Percentiles rank a stretch among this genome's conserved stretches.
Evolutionary conservation across 1,140 invertebrate species (phyloP).

Genomic region (Monochamus saltuarius): DNA sequence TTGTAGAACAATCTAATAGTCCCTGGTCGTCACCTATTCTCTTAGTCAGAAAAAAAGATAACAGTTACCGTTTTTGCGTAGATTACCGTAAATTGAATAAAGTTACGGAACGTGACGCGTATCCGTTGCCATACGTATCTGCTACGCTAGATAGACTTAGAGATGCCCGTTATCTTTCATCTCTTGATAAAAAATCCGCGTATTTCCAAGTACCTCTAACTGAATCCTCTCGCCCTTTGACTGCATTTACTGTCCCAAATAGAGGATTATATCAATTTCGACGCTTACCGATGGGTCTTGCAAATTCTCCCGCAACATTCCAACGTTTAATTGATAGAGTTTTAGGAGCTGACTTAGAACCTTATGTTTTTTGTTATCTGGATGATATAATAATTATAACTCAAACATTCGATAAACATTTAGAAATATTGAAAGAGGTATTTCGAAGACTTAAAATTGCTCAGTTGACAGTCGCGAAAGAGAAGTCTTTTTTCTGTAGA

Average conservation of each 20-base stretch:
- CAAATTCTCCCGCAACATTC: constrained; percentile 45
- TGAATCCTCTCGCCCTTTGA: constrained; percentile 43
- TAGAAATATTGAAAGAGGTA: constrained; percentile 28
- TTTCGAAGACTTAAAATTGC: constrained; percentile 34
- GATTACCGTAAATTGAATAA: no score
- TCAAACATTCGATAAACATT: constrained; percentile 26
- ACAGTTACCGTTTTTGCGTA: no score
- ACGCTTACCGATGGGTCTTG: constrained; percentile 53
- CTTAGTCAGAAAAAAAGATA: no score
- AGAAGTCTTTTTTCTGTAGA: constrained; percentile 42
- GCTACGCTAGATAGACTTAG: no score
- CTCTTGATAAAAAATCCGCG: constrained; percentile 43
- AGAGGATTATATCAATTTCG: constrained; percentile 46
- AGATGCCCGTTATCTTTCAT: no score
- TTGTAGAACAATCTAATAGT: no score
- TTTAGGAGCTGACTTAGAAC: constrained; percentile 23
- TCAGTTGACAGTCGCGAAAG: constrained; percentile 39
- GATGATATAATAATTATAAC: constrained; percentile 35
- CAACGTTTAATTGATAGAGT: constrained; percentile 21
- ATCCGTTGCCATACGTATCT: no score
- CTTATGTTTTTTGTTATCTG: constrained; percentile 35
- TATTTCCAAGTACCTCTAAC: constrained; percentile 47
- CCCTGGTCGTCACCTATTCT: no score
- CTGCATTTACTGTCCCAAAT: constrained; percentile 51
- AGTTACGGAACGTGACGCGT: no score